Evolutionary conservation across 2,888 invertebrate species (phyloP), one percentile per base, ranked within the genome.

Genomic region (Chymomyza procnemis): DNA sequence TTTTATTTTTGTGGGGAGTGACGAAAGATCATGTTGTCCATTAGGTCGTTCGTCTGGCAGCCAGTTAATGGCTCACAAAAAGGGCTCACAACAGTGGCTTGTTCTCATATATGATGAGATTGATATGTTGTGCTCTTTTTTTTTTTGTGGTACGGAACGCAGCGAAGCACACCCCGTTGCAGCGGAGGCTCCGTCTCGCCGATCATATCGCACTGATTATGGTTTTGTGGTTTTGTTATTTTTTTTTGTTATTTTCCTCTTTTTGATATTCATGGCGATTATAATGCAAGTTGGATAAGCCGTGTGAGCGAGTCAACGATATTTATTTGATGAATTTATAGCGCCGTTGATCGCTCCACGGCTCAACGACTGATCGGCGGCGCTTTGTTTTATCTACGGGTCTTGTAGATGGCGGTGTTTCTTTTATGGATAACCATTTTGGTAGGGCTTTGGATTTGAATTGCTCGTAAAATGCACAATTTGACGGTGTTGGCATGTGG

Each of bases 321-420:
- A 81, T 81, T 84, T 85, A 76, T 83, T 83, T 85, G 85, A 83
- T 83, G 78, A 83, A 83, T 83, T 85, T 83, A 83, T 85, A 76
- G 82, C 74, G 71, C 69, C 76, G 78, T 73, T 79, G 82, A 85
- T 82, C 65, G 74, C 55, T n/a, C n/a, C n/a, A n/a, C n/a, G n/a
- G n/a, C n/a, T n/a, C n/a, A n/a, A n/a, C n/a, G n/a, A n/a, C n/a
- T 46, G n/a, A 34, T 62, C 68, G 71, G 71, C 69, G 74, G 64
- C 21, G 54, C 21, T 54, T 54, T 54, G 54, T 54, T 54, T 54
- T 54, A 54, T 54, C 54, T 54, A 54, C 54, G 54, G 21, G 21
- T 54, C 54, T 41, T 41, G 14, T 54, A 54, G 22, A 54, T 21
- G 54, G 54, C 80, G 85, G 80, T 67, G 56, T 82, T 80, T 77